Evolutionary conservation across 2,797 vertebrate species (phyloP), one percentile per base, ranked within the genome.

Genomic region (Smutsia gigantea): DNA sequence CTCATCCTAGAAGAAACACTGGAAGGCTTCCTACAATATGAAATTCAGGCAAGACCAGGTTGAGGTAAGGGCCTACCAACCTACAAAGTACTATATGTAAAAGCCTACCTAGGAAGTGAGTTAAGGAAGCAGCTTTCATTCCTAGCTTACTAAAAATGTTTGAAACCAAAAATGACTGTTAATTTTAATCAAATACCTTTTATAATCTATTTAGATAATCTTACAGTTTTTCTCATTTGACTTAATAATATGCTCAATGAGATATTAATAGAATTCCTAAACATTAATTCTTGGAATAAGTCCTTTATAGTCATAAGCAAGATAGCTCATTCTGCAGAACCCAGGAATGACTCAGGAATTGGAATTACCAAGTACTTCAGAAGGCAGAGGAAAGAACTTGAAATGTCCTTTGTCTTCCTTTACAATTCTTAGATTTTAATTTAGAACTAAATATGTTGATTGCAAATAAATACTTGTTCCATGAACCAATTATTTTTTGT

Each of bases 221-320:
- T 34, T 94, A 19, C 1, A 37, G 27, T 84, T 92, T 96, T 96
- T 77, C 66, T 92, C 23, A 69, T 78, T 95, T 95, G 71, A 87
- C 7, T 63, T 94, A 92, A 51, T 81, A 51, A 57, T 31, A 85
- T 90, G 42, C 21, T 83, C 72, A 94, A 49, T 90, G 92, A 10
- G 46, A 34, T 55, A 81, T 87, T 82, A 66, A 64, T 75, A 71
- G 34, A 72, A 8, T 92, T 93, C 61, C 72, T 93, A 91, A 78
- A 66, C 51, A 77, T 95, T 93, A 39, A 71, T 88, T 96, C 63
- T 95, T 95, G 21, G 66, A 90, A 74, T 97, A 94, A 97, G 57
- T 53, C 46, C 61, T 71, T 92, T 53, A 37, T 81, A 87, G 63
- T 69, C 37, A 59, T 46, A 81, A 92, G 25, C 25, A 95, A 55